Evolutionary conservation across 2,113 vertebrate species (phyloP).

Genomic region (Mohoua ochrocephala): DNA sequence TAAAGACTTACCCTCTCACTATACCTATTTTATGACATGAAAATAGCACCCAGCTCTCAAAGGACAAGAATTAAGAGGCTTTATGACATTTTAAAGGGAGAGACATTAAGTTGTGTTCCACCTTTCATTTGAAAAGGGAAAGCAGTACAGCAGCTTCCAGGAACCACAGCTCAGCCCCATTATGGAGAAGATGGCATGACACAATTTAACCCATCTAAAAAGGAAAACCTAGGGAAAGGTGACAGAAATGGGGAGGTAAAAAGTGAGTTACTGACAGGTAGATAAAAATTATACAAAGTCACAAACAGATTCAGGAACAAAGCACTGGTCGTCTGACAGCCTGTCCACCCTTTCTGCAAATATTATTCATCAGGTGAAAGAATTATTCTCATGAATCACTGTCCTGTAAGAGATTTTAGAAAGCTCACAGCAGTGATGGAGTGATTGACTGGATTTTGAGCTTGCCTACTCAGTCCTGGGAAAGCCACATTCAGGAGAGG

Average conservation of each 20-base stretch:
- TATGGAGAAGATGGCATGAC: neutral
- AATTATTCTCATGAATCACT: neutral
- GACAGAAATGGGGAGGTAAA: neutral
- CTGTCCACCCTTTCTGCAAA: neutral
- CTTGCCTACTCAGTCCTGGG: neutral
- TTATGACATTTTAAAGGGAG: neutral
- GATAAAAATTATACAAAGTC: neutral
- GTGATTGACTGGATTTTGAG: neutral
- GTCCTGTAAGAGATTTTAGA: neutral
- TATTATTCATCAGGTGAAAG: neutral
- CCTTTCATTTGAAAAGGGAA: neutral
- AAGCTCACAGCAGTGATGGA: neutral
- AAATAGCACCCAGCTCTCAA: neutral
- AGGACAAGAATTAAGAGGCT: neutral
- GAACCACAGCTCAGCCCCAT: neutral
- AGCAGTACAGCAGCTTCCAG: neutral
- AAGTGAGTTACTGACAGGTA: neutral
- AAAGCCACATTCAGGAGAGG: neutral
- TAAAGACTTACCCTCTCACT: neutral
- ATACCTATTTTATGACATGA: neutral
- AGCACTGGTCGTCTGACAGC: neutral
- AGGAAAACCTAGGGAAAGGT: neutral
- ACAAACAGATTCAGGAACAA: neutral
- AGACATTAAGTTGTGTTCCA: neutral
- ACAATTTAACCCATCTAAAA: neutral